Conservation (phyloP, 2,113 vertebrate species). For the Cygnus buccinator region DNA sequence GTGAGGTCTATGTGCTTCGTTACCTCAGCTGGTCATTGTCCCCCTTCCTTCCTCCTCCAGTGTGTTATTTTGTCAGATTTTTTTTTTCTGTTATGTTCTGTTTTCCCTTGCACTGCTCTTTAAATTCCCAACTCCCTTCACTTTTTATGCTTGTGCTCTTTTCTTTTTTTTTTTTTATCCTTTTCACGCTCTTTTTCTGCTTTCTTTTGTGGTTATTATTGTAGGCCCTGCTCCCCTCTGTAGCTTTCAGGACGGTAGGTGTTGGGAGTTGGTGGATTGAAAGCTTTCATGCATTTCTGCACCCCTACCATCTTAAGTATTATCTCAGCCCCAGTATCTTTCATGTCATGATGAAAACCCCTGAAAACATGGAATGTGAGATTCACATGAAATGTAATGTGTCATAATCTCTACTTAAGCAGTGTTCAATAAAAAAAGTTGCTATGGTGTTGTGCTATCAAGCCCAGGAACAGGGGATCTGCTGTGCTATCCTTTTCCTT, state of each 20-base stretch:
- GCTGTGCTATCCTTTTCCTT: neutral
- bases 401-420: too few relatives aligned
- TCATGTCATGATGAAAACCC: neutral
- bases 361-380: neutral
- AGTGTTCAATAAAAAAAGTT: neutral
- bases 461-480: accelerated
- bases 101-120: neutral
- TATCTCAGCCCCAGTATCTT: neutral
- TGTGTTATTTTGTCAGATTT: neutral
- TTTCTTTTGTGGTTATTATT: neutral
- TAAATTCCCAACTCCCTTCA: neutral
- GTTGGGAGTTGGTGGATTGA: neutral
- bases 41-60: too few relatives aligned
- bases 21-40: neutral
- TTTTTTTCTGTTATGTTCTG: neutral
- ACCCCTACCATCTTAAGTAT: neutral
- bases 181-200: neutral
- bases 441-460: too few relatives aligned
- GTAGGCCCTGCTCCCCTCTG: neutral
- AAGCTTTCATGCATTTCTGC: neutral
- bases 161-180: neutral
- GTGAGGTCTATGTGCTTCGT: neutral
- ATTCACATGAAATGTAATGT: accelerated
- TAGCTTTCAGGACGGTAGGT: neutral
- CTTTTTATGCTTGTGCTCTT: neutral